phyloP scores from a whole-genome alignment of 2,797 vertebrate species.

The Lacerta agilis region DNA sequence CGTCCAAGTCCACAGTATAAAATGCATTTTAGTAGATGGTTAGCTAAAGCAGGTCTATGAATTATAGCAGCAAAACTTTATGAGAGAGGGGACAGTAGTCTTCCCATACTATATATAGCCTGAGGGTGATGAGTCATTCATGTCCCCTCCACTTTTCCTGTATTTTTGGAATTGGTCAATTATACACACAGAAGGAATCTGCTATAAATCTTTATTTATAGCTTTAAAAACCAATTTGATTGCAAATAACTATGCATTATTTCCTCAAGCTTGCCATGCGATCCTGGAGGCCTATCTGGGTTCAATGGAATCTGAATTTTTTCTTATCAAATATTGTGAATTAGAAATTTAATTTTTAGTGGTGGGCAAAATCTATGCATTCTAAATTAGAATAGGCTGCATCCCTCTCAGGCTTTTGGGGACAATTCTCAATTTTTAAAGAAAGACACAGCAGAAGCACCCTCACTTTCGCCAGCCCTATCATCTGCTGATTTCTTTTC shows the following conservation, averaged over 20 bases:
- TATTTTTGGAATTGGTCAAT: background rate
- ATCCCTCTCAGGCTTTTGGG: background rate
- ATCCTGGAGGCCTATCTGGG: background rate
- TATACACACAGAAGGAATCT: background rate
- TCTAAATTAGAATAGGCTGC: background rate
- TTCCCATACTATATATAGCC: background rate
- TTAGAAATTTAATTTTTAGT: background rate
- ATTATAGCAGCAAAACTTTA: background rate
- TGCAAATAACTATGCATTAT: background rate
- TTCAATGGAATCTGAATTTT: background rate
- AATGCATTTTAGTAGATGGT: background rate
- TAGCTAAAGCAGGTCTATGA: background rate
- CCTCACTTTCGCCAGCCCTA: background rate
- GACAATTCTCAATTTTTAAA: background rate
- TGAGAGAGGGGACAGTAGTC: background rate
- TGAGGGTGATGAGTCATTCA: no score
- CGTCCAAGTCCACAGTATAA: background rate
- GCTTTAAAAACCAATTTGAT: background rate
- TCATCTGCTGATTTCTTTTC: background rate
- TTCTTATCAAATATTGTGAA: background rate
- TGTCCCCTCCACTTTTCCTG: background rate
- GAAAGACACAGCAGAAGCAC: background rate
- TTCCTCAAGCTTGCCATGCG: background rate
- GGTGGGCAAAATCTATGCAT: background rate
- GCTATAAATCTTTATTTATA: background rate